A percentile compares a stretch with the other conserved stretches of the same genome.
phyloP scores from a whole-genome alignment of 2,113 vertebrate genomes.

The Triplophysa tibetana region DNA sequence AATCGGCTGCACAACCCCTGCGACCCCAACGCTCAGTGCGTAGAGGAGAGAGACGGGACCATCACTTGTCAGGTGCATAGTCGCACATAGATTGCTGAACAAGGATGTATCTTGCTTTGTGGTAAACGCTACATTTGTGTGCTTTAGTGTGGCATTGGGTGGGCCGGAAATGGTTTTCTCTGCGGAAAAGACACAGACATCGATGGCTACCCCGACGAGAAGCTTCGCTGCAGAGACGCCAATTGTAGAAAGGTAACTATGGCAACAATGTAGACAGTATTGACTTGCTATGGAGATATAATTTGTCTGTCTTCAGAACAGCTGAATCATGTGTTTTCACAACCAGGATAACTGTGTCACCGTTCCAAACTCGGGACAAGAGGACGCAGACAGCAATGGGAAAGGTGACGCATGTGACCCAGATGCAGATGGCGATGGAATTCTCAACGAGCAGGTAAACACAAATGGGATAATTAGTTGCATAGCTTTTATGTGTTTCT shows the following conservation, averaged over 20 bases:
- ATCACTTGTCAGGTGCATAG: conserved; percentile 81
- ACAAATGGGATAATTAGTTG: background rate
- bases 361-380: conserved; percentile 97
- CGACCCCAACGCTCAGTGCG: conserved; percentile 84
- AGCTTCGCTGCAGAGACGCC: conserved; percentile 84
- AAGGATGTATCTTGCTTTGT: background rate
- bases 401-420: conserved; percentile 90
- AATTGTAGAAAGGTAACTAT: conserved; percentile 87
- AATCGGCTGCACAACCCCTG: conserved; percentile 90
- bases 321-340: conserved; percentile 2
- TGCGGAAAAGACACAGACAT: conserved; percentile 97
- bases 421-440: conserved; percentile 93
- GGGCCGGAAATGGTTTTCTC: conserved; percentile 92
- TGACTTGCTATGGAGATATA: background rate
- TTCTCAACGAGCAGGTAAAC: conserved; percentile 89
- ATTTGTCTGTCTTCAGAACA: background rate
- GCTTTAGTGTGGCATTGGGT: conserved; percentile 91
- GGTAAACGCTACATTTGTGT: conserved; percentile 2
- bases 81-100: background rate
- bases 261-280: background rate
- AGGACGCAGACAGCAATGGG: conserved; percentile 89
- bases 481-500: too few relatives aligned
- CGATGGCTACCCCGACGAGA: conserved; percentile 93
- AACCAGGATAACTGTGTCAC: conserved; percentile 90
- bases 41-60: conserved; percentile 80